Evolutionary conservation across 2,888 invertebrate genomes (phyloP).

Genomic region (Suillia variegata): DNA sequence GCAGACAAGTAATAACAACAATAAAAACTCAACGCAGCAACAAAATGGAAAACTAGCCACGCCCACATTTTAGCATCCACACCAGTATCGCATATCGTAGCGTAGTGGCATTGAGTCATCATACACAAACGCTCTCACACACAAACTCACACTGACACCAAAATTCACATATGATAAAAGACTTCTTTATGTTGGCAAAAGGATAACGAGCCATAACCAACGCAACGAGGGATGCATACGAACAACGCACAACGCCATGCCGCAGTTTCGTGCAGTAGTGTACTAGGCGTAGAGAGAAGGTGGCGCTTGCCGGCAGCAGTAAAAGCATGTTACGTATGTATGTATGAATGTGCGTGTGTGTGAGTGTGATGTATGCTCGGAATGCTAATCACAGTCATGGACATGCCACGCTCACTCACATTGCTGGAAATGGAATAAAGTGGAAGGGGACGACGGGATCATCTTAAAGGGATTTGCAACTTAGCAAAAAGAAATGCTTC

Average conservation of each 20-base stretch:
- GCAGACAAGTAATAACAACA: not conserved
- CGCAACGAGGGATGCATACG: conserved; percentile 26
- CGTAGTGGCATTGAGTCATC: not conserved
- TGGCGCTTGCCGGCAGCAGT: conserved; percentile 45
- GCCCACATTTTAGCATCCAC: not conserved
- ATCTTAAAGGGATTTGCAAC: conserved; percentile 59
- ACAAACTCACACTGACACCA: not conserved
- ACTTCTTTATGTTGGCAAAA: conserved; percentile 34
- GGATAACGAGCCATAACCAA: conserved; percentile 54
- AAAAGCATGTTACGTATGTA: conserved; percentile 48
- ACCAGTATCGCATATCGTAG: not conserved
- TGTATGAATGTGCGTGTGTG: no score
- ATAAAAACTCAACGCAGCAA: not conserved
- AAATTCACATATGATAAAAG: conserved; percentile 13
- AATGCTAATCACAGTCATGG: conserved; percentile 50
- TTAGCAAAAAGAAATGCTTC: conserved; percentile 53
- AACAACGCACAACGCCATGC: not conserved
- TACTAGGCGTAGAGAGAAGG: no score
- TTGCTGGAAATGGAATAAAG: conserved; percentile 49
- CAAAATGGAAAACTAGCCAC: not conserved
- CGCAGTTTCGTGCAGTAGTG: not conserved
- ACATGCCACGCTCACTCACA: conserved; percentile 20
- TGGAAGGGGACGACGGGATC: no score
- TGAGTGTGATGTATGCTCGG: conserved; percentile 51
- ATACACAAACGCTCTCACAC: not conserved